Conservation (phyloP, 1,140 invertebrate genomes). For the Trigoniulus corallinus region DNA sequence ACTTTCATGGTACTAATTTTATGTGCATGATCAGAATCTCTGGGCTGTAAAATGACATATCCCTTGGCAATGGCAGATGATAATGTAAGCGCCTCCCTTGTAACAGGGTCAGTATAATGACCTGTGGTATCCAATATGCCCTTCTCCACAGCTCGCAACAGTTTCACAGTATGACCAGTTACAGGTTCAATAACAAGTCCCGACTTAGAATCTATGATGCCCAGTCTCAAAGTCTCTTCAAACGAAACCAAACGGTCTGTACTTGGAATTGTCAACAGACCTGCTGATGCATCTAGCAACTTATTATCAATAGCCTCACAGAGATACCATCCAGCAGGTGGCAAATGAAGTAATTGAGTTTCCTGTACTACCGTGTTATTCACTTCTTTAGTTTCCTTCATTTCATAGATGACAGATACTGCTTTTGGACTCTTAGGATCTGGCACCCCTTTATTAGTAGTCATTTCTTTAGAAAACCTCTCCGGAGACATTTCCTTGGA, state of each 20-base stretch:
- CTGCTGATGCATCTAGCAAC: slow-evolving; percentile 60
- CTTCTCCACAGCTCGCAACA: slow-evolving; percentile 56
- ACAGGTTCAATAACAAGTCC: slow-evolving; percentile 57
- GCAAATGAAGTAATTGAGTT: no score
- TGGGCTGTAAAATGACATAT: no score
- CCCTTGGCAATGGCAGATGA: slow-evolving; percentile 68
- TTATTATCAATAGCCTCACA: slow-evolving; percentile 54
- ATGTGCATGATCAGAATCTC: no score
- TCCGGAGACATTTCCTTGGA: no score
- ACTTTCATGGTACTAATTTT: no score
- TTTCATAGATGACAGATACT: no score
- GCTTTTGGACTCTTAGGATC: no score
- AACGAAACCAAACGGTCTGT: slow-evolving; percentile 70
- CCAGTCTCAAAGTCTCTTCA: slow-evolving; percentile 65
- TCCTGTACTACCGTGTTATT: no score
- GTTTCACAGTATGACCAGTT: slow-evolving; percentile 45
- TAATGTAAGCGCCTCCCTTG: slow-evolving; percentile 41
- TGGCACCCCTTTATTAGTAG: no score
- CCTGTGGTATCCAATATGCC: slow-evolving; percentile 50
- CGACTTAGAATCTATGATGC: slow-evolving; percentile 67
- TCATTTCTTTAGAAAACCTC: no score
- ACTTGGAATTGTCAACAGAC: slow-evolving; percentile 70
- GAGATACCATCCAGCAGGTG: slow-evolving; percentile 60
- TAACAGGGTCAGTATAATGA: slow-evolving; percentile 11
- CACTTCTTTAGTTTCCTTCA: no score